Evolutionary conservation across 64 coral and sea anemone species (phyloP).

Genomic region (Hydrozoanthus tunicans): DNA sequence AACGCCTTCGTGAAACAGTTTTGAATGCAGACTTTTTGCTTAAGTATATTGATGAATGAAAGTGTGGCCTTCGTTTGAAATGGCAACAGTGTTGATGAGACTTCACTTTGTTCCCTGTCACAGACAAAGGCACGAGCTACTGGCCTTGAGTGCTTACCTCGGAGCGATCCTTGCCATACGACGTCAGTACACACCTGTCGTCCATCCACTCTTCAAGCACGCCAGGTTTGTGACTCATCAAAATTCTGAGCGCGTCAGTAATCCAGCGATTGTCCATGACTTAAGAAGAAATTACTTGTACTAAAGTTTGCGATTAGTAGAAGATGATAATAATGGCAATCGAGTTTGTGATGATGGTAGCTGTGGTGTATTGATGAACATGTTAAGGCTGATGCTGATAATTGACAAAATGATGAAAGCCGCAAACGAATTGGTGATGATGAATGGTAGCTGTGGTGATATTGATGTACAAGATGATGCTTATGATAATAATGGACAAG

Average conservation of each 20-base stretch:
- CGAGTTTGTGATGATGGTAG: not conserved
- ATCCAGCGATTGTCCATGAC: not conserved
- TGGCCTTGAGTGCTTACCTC: constrained; percentile 76
- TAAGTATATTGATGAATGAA: too few relatives aligned
- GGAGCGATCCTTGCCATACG: constrained; percentile 89
- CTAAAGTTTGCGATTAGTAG: too few relatives aligned
- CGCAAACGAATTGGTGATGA: not conserved
- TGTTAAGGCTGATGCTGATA: not conserved
- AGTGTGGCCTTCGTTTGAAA: not conserved
- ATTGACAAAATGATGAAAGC: not conserved
- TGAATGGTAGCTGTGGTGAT: not conserved
- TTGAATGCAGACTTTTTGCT: too few relatives aligned
- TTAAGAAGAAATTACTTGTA: too few relatives aligned
- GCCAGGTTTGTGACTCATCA: constrained; percentile 57
- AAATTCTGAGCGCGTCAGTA: not conserved
- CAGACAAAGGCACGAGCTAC: constrained; percentile 91
- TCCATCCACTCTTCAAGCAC: constrained; percentile 86
- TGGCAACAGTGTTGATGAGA: not conserved
- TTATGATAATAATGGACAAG: not conserved
- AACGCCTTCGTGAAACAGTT: too few relatives aligned
- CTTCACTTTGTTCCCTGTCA: not conserved
- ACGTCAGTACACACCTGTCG: constrained; percentile 85
- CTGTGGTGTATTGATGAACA: not conserved
- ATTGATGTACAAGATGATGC: not conserved
- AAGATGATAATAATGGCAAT: not conserved